Base-by-base conservation (phyloP, 2,888 invertebrate genomes). In the Ferdinandea cuprea region DNA sequence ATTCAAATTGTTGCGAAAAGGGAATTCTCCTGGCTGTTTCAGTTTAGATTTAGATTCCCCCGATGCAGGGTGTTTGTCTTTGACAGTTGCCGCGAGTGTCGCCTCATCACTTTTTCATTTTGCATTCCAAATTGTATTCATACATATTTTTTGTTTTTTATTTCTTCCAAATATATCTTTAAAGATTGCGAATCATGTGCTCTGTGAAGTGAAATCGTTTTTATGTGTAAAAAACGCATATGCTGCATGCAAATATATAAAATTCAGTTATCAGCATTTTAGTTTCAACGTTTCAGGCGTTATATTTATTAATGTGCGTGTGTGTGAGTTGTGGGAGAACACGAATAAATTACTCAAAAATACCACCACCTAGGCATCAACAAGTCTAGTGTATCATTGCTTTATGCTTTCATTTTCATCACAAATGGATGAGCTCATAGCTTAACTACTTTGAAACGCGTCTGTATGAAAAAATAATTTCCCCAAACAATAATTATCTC, bases 121-220 rank as follows among this genome's bases (percentile, higher is more conserved):
- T 81, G 71, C 81, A 77, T 81, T 81, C 42, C 50, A 74, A 76
- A 63, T 35, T 69, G 69, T 69, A 56, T 80, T 80, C n/a, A 50
- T 50, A 30, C 7, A 40, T 40, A 40, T 13, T 40, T 40, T 40
- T 40, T 40, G 44, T 44, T 63, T 69, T 30, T 13, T 3, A 2
- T 54, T 19, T 65, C 42, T 25, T 37, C 15, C 50, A 44, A 46
- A 17, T 44, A 42, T 13, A n/a, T n/a, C n/a, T n/a, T n/a, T n/a
- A 73, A 50, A 4, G 46, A 48, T 4, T 35, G 13, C 6, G 4
- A 19, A n/a, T n/a, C n/a, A n/a, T n/a, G n/a, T n/a, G n/a, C n/a
- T 15, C 28, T 17, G 28, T 69, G 46, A 17, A 46, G 40, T 48
- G 46, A 54, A 48, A 19, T 58, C 28, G n/a, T 30, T 6, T 3